phyloP scores from a whole-genome alignment of 35 echinoderm and acorn worm species.

The Lytechinus variegatus region DNA sequence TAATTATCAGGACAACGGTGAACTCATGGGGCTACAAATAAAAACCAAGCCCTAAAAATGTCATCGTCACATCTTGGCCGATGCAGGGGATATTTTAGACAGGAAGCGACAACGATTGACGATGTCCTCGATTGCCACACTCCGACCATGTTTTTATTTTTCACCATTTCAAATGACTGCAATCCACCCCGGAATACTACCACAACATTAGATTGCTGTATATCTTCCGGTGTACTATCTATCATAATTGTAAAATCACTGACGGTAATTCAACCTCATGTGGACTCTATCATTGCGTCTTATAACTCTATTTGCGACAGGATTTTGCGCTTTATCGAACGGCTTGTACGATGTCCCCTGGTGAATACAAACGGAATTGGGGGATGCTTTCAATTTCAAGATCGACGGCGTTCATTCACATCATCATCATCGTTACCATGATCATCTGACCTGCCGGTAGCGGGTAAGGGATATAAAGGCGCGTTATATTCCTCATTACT shows the following conservation, averaged over 20 bases:
- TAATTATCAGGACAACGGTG: no score
- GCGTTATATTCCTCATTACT: no score
- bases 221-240: not conserved
- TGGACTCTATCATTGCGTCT: not conserved
- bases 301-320: not conserved
- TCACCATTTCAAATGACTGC: not conserved
- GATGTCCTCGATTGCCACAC: not conserved
- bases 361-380: not conserved
- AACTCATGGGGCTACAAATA: no score
- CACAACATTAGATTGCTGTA: not conserved
- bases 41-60: not conserved
- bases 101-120: not conserved
- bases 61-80: not conserved
- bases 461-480: not conserved
- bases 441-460: not conserved
- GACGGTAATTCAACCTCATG: not conserved
- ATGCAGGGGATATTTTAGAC: not conserved
- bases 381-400: not conserved
- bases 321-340: not conserved
- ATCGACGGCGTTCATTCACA: not conserved
- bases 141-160: not conserved
- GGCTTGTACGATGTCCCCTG: not conserved
- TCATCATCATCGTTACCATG: not conserved
- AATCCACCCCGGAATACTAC: conserved; percentile 5
- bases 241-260: not conserved